Percentiles rank a stretch among this genome's conserved stretches.
These are phyloP conservation scores for Engraulis encrasicolus DNA, from an alignment of 2,113 vertebrate species.

Conservation along the genomic window DNA sequence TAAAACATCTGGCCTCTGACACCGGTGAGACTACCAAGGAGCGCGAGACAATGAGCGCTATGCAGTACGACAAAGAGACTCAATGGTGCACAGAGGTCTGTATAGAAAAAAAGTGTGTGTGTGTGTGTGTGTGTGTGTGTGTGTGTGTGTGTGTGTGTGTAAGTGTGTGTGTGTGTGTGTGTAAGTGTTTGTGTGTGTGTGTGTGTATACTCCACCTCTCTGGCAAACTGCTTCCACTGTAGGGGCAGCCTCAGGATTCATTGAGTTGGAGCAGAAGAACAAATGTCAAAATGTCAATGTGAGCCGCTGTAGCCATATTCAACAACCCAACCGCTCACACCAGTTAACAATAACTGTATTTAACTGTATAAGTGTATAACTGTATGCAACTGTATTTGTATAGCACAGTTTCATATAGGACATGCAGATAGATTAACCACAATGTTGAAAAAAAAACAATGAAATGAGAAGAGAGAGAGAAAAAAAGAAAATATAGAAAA, in stretches of 20 bases:
- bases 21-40: conserved; percentile 11
- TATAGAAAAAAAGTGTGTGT: no score
- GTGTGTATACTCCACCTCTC: background rate
- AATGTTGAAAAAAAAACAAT: no score
- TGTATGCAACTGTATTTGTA: no score
- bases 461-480: no score
- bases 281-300: conserved; percentile 26
- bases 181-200: no score
- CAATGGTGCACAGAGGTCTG: background rate
- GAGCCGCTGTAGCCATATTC: background rate
- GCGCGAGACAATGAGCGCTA: background rate
- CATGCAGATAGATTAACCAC: no score
- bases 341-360: no score
- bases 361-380: no score
- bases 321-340: no score
- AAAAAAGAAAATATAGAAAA: no score
- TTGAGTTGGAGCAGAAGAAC: conserved; percentile 7
- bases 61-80: background rate
- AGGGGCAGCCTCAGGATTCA: background rate
- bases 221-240: background rate
- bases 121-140: background rate
- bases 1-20: conserved; percentile 42
- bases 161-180: background rate
- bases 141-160: background rate
- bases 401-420: no score